Evolutionary conservation across 2,113 vertebrate genomes (phyloP).

Genomic region (Cynocephalus volans): DNA sequence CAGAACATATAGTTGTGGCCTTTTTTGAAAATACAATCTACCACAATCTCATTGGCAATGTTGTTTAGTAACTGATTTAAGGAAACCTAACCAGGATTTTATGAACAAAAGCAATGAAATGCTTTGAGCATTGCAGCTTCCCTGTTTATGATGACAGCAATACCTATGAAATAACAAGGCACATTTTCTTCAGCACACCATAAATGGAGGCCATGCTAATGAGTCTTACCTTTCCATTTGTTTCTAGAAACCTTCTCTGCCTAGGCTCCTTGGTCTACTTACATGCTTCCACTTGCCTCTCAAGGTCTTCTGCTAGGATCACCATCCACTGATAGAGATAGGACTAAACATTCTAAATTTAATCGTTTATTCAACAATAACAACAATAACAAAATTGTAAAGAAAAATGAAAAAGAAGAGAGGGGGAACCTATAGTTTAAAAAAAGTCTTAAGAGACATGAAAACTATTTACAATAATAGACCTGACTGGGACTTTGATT

Average conservation of each 20-base stretch:
- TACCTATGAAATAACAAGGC: not conserved
- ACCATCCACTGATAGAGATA: not conserved
- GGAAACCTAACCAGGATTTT: not conserved
- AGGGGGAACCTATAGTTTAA: not conserved
- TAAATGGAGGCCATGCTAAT: not conserved
- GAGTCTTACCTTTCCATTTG: not conserved
- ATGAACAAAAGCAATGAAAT: not conserved
- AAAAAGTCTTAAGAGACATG: not conserved
- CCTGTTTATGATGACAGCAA: not conserved
- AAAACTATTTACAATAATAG: not conserved
- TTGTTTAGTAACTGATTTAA: not conserved
- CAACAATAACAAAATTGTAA: not conserved
- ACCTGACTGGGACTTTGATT: not conserved
- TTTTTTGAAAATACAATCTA: constrained; percentile 24
- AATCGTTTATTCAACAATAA: not conserved
- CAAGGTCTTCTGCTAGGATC: not conserved
- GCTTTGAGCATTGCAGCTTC: not conserved
- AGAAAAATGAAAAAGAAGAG: not conserved
- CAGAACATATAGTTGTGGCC: not conserved
- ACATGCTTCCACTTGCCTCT: not conserved
- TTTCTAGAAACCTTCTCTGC: not conserved
- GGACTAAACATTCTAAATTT: not conserved
- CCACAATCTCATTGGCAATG: not conserved
- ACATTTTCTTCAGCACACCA: not conserved
- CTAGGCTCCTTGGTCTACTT: not conserved